Evolutionary conservation across 2,797 vertebrate species (phyloP).

Genomic region (Trachops cirrhosus): DNA sequence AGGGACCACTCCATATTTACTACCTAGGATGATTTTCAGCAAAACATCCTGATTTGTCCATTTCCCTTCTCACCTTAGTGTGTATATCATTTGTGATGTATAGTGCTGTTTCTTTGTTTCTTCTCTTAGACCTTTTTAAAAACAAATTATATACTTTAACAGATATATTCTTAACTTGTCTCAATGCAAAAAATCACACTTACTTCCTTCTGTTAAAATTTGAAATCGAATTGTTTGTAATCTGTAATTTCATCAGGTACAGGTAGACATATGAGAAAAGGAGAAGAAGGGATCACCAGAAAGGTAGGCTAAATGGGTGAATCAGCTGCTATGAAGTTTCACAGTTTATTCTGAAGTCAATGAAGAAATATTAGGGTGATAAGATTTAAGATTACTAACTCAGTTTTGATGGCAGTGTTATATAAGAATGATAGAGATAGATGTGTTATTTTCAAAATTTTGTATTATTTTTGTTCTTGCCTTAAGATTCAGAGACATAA

Average conservation of each 20-base stretch:
- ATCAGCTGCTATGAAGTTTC: neutral
- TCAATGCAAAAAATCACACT: neutral
- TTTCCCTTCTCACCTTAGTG: neutral
- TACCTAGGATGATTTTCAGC: neutral
- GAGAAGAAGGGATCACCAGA: neutral
- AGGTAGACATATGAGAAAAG: neutral
- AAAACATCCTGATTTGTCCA: neutral
- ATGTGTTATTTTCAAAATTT: neutral
- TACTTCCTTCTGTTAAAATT: neutral
- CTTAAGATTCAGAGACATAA: neutral
- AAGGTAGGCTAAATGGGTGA: neutral
- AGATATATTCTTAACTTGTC: neutral
- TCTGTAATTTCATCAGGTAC: neutral
- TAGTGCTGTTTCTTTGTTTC: neutral
- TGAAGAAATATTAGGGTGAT: neutral
- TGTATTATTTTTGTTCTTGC: slow-evolving; percentile 5
- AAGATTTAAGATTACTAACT: neutral
- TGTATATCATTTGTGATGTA: neutral
- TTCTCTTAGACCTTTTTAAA: neutral
- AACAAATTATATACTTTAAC: neutral
- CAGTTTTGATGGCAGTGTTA: neutral
- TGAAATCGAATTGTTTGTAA: neutral
- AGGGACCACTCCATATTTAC: neutral
- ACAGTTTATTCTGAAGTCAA: neutral
- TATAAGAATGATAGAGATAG: neutral